A percentile compares a stretch with the other conserved stretches of the same genome.
These are phyloP conservation scores for Lepidurus couesii DNA, from an alignment of 1,140 invertebrate genomes.

Conservation along the genomic window DNA sequence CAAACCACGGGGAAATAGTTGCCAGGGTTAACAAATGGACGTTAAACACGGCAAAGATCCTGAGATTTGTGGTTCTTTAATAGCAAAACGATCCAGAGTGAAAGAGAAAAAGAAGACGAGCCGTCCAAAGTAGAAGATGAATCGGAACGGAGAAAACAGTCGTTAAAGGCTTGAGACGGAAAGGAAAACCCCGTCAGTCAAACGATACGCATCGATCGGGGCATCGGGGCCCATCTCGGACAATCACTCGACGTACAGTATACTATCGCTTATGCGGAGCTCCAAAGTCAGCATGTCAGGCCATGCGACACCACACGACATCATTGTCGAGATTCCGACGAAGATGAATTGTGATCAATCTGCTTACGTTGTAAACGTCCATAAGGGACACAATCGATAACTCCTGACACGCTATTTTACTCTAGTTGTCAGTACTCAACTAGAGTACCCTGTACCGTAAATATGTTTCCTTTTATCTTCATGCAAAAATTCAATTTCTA, in stretches of 20 bases:
- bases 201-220: not conserved
- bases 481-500: too few species aligned
- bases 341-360: constrained; percentile 9
- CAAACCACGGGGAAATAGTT: not conserved
- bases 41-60: not conserved
- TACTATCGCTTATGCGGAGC: not conserved
- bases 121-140: not conserved
- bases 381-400: not conserved
- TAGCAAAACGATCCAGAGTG: not conserved
- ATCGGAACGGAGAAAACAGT: constrained; percentile 10
- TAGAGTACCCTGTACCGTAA: not conserved
- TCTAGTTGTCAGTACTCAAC: not conserved
- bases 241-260: not conserved
- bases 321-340: constrained; percentile 10
- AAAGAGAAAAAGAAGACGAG: not conserved
- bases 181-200: not conserved
- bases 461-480: too few species aligned
- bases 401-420: not conserved
- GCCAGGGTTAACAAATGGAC: constrained; percentile 1
- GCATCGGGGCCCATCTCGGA: constrained; percentile 3
- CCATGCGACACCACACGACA: not conserved
- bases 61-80: constrained; percentile 2
- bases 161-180: constrained; percentile 10
- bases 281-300: not conserved
- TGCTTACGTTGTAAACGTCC: not conserved